Evolutionary conservation across 2,113 vertebrate genomes (phyloP), one percentile per base, ranked within the genome.

Genomic region (Tretioscincus oriximinensis): DNA sequence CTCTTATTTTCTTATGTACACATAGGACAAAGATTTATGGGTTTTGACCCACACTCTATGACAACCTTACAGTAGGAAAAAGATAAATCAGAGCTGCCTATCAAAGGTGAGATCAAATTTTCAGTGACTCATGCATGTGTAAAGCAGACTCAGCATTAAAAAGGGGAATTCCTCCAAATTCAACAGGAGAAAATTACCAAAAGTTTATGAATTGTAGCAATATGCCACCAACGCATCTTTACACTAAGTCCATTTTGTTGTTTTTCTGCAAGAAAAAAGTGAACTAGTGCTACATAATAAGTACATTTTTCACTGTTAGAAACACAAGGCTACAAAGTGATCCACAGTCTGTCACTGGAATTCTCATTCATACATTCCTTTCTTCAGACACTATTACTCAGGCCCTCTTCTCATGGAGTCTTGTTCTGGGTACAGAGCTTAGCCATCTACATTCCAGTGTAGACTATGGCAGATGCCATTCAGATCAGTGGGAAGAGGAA

Each of bases 81-180:
- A 60, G 54, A 31, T 3, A 28, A 54, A 29, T 5, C 28, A 16
- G 64, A 54, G 28, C 8, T 24, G 9, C 61, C 31, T 41, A 31
- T 21, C 16, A 18, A 18, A 81, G 49, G 28, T 29, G 65, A 80
- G 24, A 81, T 1, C 61, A n/a, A 58, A 58, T 9, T 58, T 73
- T 29, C 63, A 74, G 1, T 81, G 80, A 81, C 65, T 81, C 73
- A 69, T 69, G 9, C 10, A n/a, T 61, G 35, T 49, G 12, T 18
- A 41, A 41, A 41, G 35, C 21, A 29, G 45, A 31, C 9, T 76
- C 51, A 61, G 12, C 51, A 24, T 5, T 9, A 76, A 68, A 29
- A 28, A 76, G 80, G 80, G 80, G 73, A 81, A 76, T 81, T 81
- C 73, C 80, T 81, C n/a, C 29, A 75, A 81, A 31, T n/a, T 3